Evolutionary conservation across 2,888 invertebrate species (phyloP), one percentile per base, ranked within the genome.

Genomic region (Chrysodeixis includens): DNA sequence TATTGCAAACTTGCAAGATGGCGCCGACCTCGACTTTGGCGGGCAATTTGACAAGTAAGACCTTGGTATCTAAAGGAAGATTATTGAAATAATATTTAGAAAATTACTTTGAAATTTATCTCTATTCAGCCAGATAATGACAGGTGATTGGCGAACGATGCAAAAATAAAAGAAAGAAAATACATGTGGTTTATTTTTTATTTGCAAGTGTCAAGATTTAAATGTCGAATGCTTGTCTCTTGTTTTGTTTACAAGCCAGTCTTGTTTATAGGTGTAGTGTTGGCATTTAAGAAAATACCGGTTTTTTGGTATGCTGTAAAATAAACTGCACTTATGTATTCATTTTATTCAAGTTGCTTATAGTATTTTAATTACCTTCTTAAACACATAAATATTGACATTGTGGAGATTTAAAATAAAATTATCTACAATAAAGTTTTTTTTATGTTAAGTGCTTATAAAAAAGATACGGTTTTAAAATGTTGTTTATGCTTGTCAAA

Each of bases 21-120:
- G 68, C 69, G 61, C 49, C 59, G 67, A 65, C 85, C 84, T 83
- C 74, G 83, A 79, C 84, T 81, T 83, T 80, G 82, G 56, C 76
- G 66, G 70, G 73, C 75, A 69, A 81, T 84, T 85, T 83, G 84
- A 79, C 83, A 82, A 75, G 14, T 44, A 30, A 67, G 67, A 79
- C 83, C 83, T 81, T 79, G 76, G 30, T 60, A 49, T 16, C 10
- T 8, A 49, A 20, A 49, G 46, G 46, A 49, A 20, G 46, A 49
- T n/a, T 40, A 6, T n/a, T 40, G 4, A 35, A 35, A 40, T 40
- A 40, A n/a, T 40, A 40, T 40, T 14, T 40, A n/a, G n/a, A 40
- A 40, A 40, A 40, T 40, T 2, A 35, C n/a, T n/a, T n/a, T n/a
- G n/a, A n/a, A n/a, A n/a, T n/a, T n/a, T n/a, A n/a, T n/a, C n/a